A percentile compares a stretch with the other conserved stretches of the same genome.
Conservation (phyloP, 2,797 vertebrate species). For the Pipistrellus pygmaeus region DNA sequence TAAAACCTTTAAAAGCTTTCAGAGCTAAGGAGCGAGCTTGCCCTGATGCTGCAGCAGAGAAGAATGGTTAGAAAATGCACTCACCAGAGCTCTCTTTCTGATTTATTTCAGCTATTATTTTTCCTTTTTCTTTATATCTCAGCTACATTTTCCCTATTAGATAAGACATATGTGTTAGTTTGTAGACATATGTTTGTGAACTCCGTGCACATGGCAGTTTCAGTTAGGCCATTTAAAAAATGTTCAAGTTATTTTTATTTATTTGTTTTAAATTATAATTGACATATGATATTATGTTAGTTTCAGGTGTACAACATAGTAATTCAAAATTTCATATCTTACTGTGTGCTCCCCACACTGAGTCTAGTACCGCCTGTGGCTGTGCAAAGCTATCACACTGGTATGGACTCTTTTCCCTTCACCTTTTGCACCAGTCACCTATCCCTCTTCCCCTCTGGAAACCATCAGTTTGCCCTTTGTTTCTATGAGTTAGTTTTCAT, state of each 20-base stretch:
- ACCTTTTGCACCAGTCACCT: not conserved
- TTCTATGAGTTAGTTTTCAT: not conserved
- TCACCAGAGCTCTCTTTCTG: not conserved
- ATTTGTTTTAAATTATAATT: not conserved
- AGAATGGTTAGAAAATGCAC: not conserved
- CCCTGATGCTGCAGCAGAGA: not conserved
- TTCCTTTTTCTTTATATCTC: not conserved
- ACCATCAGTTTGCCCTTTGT: not conserved
- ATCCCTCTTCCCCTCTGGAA: not conserved
- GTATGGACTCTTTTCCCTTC: not conserved
- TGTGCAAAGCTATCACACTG: too few relatives aligned
- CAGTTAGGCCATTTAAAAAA: not conserved
- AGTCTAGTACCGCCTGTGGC: not conserved
- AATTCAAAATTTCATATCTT: not conserved
- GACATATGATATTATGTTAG: not conserved
- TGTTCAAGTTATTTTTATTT: not conserved
- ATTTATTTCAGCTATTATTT: not conserved
- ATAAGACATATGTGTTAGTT: not conserved
- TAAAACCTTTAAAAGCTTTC: conserved; percentile 8
- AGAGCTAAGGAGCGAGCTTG: not conserved
- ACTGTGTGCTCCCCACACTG: too few relatives aligned
- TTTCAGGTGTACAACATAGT: not conserved
- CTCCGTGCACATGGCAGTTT: not conserved
- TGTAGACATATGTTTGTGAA: not conserved
- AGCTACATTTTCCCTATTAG: not conserved